phyloP scores from a whole-genome alignment of 2,797 vertebrate species.

The Sebastes minor region DNA sequence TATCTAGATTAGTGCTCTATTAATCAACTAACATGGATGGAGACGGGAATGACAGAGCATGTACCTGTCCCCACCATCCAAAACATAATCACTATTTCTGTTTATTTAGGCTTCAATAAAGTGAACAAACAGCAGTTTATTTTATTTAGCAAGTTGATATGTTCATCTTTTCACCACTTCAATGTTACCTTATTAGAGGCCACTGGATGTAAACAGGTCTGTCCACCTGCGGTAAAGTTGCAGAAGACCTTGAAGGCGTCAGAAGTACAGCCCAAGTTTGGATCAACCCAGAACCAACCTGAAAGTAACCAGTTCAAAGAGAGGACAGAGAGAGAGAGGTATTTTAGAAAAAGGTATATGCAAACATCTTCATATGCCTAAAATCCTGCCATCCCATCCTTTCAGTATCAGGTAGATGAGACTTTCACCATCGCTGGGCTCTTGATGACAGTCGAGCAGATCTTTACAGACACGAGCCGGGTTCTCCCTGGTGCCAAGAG shows the following conservation, averaged over 20 bases:
- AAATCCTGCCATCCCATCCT: not conserved
- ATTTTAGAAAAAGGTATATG: not conserved
- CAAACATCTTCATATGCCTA: not conserved
- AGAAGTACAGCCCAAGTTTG: conserved; percentile 94
- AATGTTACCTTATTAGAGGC: conserved; percentile 87
- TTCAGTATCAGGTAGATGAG: not conserved
- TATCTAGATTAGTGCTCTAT: not conserved
- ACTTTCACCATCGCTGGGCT: conserved; percentile 88
- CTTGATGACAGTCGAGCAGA: conserved; percentile 90
- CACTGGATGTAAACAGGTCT: conserved; percentile 92
- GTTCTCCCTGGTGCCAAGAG: conserved; percentile 91
- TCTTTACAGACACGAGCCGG: conserved; percentile 96
- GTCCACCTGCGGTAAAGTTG: conserved; percentile 96
- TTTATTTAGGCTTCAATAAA: not conserved
- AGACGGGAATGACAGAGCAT: not conserved
- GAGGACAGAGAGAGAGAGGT: not conserved
- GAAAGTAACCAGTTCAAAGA: conserved; percentile 10
- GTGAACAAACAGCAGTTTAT: not conserved
- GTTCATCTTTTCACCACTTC: not conserved
- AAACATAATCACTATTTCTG: not conserved
- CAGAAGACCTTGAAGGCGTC: conserved; percentile 97
- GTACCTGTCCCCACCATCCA: not conserved
- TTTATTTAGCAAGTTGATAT: not conserved
- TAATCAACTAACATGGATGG: not conserved
- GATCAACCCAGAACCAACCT: conserved; percentile 98